Conservation (phyloP, 2,113 vertebrate species). For the Pelvicachromis taeniatus region DNA sequence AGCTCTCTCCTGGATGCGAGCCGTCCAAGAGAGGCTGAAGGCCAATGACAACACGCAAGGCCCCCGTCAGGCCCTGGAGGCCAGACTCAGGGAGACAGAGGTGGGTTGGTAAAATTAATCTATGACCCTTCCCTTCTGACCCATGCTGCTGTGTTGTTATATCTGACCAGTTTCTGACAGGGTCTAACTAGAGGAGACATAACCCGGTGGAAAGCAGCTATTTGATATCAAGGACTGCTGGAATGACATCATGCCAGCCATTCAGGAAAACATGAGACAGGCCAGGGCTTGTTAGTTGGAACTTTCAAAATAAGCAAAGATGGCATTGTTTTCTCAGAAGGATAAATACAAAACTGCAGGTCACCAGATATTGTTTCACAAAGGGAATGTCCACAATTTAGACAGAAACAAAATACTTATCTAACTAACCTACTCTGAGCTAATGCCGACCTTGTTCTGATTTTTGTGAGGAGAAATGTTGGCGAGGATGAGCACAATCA, state of each 20-base stretch:
- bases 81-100: constrained; percentile 87
- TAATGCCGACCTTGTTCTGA: not conserved
- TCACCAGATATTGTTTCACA: not conserved
- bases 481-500: not conserved
- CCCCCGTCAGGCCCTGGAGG: constrained; percentile 83
- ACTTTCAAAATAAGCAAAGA: not conserved
- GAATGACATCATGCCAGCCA: not conserved
- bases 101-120: constrained; percentile 53
- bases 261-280: not conserved
- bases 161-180: not conserved
- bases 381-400: not conserved
- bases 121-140: not conserved
- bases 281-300: not conserved
- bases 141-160: not conserved
- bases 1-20: constrained; percentile 85
- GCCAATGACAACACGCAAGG: constrained; percentile 89
- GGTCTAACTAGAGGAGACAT: not conserved
- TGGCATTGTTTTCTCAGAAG: not conserved
- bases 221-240: not conserved
- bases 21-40: constrained; percentile 80
- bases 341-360: not conserved
- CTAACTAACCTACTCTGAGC: not conserved
- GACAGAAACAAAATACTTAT: not conserved
- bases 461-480: not conserved
- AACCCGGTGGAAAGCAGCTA: not conserved